These are phyloP conservation scores for Tricholaema leucomelas DNA, from an alignment of 2,113 vertebrate genomes.

Conservation along the genomic window DNA sequence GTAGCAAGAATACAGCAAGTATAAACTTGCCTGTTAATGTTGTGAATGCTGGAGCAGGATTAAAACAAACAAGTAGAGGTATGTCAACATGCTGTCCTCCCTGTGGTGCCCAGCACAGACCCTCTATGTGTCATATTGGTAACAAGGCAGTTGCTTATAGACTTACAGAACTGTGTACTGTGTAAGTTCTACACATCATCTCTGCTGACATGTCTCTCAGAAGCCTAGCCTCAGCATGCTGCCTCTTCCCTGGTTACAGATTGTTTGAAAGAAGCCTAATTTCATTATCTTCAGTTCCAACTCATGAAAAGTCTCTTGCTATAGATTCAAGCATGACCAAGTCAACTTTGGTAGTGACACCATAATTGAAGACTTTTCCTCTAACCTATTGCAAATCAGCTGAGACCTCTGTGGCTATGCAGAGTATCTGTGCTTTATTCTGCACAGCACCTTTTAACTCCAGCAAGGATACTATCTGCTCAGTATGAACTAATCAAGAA, in stretches of 20 bases:
- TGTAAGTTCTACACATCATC: neutral
- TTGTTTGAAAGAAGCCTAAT: neutral
- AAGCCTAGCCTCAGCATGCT: neutral
- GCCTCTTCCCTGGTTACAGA: neutral
- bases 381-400: neutral
- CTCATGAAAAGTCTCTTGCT: neutral
- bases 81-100: neutral
- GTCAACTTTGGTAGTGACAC: neutral
- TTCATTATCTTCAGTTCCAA: neutral
- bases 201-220: neutral
- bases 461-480: neutral
- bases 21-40: neutral
- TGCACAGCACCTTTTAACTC: neutral
- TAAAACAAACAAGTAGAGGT: neutral
- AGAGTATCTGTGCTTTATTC: neutral
- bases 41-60: neutral
- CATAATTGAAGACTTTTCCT: neutral
- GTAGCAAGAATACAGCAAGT: too few species aligned
- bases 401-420: neutral
- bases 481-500: neutral
- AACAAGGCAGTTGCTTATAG: neutral
- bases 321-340: neutral
- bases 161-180: neutral
- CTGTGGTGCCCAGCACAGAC: neutral
- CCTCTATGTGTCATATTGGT: rapidly evolving